These are phyloP conservation scores for Wasmannia auropunctata DNA, from an alignment of 1,140 invertebrate species.

Conservation along the genomic window DNA sequence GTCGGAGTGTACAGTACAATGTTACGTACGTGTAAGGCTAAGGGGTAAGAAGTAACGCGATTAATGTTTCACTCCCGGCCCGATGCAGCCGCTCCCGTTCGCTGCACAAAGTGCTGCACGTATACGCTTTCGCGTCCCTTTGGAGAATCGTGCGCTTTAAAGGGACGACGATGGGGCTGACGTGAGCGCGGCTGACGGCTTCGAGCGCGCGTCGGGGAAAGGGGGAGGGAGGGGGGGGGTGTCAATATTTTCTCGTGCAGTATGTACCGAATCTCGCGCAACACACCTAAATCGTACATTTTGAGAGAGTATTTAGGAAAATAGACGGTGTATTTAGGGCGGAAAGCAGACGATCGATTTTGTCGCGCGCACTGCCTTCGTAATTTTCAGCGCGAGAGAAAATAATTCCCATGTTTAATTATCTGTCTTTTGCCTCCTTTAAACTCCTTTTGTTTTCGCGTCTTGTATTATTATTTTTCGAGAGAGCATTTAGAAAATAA, in stretches of 20 bases:
- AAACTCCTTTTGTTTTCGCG: neutral
- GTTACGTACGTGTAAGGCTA: conserved; percentile 7
- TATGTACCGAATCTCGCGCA: conserved; percentile 12
- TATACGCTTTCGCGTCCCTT: conserved; percentile 18
- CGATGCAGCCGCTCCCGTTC: conserved; percentile 25
- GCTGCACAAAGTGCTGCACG: conserved; percentile 2
- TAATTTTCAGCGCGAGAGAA: neutral
- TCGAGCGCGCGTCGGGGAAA: neutral
- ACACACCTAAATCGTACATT: conserved; percentile 7
- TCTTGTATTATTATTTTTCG: neutral
- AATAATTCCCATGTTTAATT: neutral
- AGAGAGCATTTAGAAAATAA: neutral
- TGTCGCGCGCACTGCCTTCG: neutral
- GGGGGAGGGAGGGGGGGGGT: no score
- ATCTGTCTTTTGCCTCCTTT: neutral
- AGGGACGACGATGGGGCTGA: conserved; percentile 15
- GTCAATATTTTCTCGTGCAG: conserved; percentile 44
- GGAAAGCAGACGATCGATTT: conserved; percentile 8
- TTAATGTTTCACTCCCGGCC: conserved; percentile 50
- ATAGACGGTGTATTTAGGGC: neutral
- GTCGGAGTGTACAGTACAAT: conserved; percentile 35
- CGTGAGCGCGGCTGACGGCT: conserved; percentile 5
- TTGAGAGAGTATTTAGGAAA: neutral
- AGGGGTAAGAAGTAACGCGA: conserved; percentile 41
- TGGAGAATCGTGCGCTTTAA: conserved; percentile 23